Conservation (phyloP, 2,113 vertebrate genomes). For the Bufo bufo region DNA sequence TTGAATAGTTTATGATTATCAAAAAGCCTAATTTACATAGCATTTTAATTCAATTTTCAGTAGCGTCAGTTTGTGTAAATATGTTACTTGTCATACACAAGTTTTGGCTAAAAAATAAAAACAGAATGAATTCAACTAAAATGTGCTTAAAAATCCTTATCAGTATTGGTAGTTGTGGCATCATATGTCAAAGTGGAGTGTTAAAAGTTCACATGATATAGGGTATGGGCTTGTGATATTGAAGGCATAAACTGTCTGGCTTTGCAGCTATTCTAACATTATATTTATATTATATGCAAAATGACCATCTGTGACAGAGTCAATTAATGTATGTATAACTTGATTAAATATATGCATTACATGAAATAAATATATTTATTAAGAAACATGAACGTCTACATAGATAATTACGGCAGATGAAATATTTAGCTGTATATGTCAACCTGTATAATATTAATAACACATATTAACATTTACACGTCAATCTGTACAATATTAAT, state of each 20-base stretch:
- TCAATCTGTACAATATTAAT: constrained; percentile 2
- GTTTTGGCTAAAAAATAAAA: not conserved
- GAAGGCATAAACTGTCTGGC: constrained; percentile 9
- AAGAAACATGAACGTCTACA: constrained; percentile 12
- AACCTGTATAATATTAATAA: not conserved
- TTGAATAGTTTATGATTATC: constrained; percentile 29
- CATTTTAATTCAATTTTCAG: not conserved
- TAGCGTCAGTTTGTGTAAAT: constrained; percentile 3
- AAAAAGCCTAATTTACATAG: constrained; percentile 25
- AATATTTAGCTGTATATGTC: constrained; percentile 25
- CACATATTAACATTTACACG: not conserved
- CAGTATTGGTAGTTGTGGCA: not conserved
- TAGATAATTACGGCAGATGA: constrained; percentile 33
- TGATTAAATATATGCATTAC: constrained; percentile 27
- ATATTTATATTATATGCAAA: constrained; percentile 20
- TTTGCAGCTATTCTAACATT: constrained; percentile 20
- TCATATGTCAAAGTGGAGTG: constrained; percentile 14
- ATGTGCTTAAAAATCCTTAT: not conserved
- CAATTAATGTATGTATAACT: constrained; percentile 33
- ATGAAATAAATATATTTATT: constrained; percentile 33
- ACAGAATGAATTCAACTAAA: not conserved
- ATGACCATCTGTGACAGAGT: constrained; percentile 30
- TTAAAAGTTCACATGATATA: not conserved
- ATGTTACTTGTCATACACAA: not conserved
- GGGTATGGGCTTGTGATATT: constrained; percentile 11